Evolutionary conservation across 2,888 invertebrate species (phyloP), one percentile per base, ranked within the genome.

Genomic region (Syritta pipiens): DNA sequence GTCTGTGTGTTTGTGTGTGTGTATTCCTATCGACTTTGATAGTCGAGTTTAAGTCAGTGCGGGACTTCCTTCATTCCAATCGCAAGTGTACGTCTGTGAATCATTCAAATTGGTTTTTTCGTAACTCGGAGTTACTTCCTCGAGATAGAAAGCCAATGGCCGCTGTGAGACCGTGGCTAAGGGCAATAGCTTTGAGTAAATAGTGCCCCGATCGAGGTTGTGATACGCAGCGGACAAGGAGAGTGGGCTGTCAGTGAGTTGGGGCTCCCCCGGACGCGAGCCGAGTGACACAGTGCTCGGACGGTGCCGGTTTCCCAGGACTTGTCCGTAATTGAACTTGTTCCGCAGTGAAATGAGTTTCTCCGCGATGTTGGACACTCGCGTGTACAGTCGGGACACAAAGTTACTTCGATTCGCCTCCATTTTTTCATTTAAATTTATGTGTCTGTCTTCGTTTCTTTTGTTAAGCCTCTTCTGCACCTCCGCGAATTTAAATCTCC

Each of bases 11-110:
- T 35, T 5, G 9, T 12, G 2, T 9, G 17, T 22, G 7, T n/a
- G 32, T 19, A 28, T 9, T 9, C 37, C 6, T 55, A 40, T 46
- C 14, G 30, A 14, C 51, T 26, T 42, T 63, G 22, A 24, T 22
- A 28, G 28, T 20, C 55, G 26, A 49, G 48, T 65, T 62, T 51
- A 62, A 62, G 49, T 67, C 55, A 35, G 55, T 22, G 60, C 24
- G 42, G 19, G 24, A 72, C 67, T 79, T 74, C 74, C 79, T 68
- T 60, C 65, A 46, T 57, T 72, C n/a, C 48, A 48, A 75, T 59
- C 57, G 7, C 46, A 49, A 17, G 37, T n/a, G 20, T 63, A 20
- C 20, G 10, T 42, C 49, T 57, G n/a, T n/a, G 63, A 19, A 51
- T 74, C 74, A 79, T 74, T 60, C 57, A 74, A 68, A 79, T 79